A percentile compares a stretch with the other conserved stretches of the same genome.
phyloP scores from a whole-genome alignment of 2,113 vertebrate genomes.

The Aegithalos caudatus region DNA sequence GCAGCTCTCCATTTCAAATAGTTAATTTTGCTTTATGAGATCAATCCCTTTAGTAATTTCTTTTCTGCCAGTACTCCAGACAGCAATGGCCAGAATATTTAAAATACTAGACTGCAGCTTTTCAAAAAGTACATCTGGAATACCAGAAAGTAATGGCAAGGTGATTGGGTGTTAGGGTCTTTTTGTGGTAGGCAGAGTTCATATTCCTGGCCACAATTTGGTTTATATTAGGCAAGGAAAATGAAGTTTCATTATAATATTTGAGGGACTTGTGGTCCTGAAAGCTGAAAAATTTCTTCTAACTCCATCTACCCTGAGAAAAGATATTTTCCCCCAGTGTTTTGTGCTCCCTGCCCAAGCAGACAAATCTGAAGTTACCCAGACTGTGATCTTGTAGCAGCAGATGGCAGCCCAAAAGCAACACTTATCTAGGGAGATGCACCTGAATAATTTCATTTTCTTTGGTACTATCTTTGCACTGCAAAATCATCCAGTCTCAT shows the following conservation, averaged over 20 bases:
- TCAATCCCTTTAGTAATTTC: not conserved
- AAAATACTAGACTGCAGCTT: not conserved
- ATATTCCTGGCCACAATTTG: not conserved
- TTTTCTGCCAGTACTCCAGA: not conserved
- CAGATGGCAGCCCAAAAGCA: not conserved
- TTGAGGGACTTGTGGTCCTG: not conserved
- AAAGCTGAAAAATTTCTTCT: not conserved
- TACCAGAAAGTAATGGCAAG: not conserved
- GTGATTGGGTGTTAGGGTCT: not conserved
- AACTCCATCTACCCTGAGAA: not conserved
- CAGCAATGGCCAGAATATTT: not conserved
- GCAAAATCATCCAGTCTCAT: not conserved
- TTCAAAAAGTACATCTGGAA: not conserved
- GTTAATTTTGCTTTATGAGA: not conserved
- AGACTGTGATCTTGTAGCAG: not conserved
- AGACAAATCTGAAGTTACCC: not conserved
- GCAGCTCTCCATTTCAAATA: conserved; percentile 2
- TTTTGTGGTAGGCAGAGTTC: not conserved
- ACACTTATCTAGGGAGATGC: not conserved
- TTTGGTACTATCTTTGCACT: not conserved
- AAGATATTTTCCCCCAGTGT: not conserved
- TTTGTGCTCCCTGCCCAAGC: not conserved
- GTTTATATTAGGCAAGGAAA: not conserved
- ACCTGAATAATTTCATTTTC: not conserved
- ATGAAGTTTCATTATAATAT: not conserved